Percentiles rank a stretch among this genome's conserved stretches.
Conservation (phyloP, 2,797 vertebrate species). For the Paratrypauchen microcephalus region DNA sequence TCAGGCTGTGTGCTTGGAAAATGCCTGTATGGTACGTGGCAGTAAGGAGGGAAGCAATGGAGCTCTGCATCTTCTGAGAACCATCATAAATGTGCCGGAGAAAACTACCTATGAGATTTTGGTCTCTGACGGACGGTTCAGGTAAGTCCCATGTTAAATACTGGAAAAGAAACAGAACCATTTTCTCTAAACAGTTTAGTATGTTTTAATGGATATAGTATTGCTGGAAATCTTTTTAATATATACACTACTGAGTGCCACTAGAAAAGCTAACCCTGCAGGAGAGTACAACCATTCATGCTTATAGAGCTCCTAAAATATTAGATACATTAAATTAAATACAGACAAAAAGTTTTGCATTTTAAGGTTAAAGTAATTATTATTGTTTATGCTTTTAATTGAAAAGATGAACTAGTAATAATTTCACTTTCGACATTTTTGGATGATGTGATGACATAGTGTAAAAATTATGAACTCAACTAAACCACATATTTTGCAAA, state of each 20-base stretch:
- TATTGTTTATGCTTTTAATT: background rate
- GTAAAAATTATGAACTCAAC: background rate
- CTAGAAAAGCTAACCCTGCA: too few species aligned
- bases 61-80: constrained; percentile 84
- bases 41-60: constrained; percentile 93
- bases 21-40: constrained; percentile 91
- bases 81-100: constrained; percentile 86
- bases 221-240: too few species aligned
- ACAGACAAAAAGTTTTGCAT: too few species aligned
- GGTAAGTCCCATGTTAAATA: constrained; percentile 67
- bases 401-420: too few species aligned
- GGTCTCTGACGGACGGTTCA: constrained; percentile 87
- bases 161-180: background rate
- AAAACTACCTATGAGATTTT: constrained; percentile 83
- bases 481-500: background rate
- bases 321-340: background rate
- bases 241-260: too few species aligned
- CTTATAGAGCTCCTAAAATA: background rate
- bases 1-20: constrained; percentile 94
- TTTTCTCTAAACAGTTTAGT: too few species aligned
- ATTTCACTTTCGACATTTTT: too few species aligned
- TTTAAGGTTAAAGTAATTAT: too few species aligned
- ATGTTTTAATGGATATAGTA: too few species aligned
- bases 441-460: background rate
- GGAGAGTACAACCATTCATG: too few species aligned